Percentiles rank a stretch among this genome's conserved stretches.
phyloP scores from a whole-genome alignment of 2,888 invertebrate species.

The Diachrysia chrysitis region DNA sequence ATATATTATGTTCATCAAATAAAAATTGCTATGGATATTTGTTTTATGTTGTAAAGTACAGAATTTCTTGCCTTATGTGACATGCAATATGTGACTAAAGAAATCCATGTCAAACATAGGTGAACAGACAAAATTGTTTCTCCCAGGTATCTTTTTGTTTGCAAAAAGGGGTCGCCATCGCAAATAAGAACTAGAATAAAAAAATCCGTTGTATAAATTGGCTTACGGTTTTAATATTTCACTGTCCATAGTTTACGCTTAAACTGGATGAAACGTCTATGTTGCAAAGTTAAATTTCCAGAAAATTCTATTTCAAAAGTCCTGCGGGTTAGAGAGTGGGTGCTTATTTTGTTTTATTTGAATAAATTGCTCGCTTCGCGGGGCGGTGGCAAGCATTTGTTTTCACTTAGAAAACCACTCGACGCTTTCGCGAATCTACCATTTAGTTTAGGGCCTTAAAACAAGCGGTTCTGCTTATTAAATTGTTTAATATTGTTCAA shows the following conservation, averaged over 20 bases:
- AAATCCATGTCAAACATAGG: too few species aligned
- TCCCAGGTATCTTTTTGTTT: not conserved
- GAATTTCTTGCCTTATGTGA: too few species aligned
- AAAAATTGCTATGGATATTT: not conserved
- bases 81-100: too few species aligned
- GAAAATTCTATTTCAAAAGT: conserved; percentile 29
- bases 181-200: not conserved
- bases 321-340: conserved; percentile 49
- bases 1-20: not conserved
- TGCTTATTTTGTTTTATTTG: conserved; percentile 71
- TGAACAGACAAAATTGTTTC: too few species aligned
- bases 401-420: conserved; percentile 77
- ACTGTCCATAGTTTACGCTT: not conserved
- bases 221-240: not conserved
- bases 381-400: conserved; percentile 73
- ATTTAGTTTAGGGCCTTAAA: conserved; percentile 57
- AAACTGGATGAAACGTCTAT: not conserved
- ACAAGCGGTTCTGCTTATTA: conserved; percentile 30
- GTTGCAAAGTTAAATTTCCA: conserved; percentile 37
- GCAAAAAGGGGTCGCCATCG: not conserved
- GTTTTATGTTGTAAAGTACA: not conserved
- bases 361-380: conserved; percentile 71
- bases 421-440: conserved; percentile 60
- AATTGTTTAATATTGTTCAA: not conserved
- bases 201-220: not conserved